A percentile compares a stretch with the other conserved stretches of the same genome.
Conservation (phyloP, 2,113 vertebrate species). For the Etheostoma cragini region DNA sequence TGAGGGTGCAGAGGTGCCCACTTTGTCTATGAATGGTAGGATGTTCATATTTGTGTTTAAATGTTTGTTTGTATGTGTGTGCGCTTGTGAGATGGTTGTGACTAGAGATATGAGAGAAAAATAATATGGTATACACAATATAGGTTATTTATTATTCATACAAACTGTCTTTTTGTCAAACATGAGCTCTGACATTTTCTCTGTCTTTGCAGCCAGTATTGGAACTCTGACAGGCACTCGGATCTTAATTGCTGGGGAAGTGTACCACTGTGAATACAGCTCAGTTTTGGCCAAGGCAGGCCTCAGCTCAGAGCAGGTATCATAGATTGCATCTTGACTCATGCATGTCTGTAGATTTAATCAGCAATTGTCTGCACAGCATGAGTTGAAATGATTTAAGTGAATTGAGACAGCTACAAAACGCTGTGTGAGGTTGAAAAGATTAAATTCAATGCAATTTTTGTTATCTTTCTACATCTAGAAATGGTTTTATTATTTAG, state of each 20-base stretch:
- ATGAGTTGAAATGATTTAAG: not conserved
- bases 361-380: not conserved
- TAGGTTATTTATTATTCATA: not conserved
- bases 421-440: not conserved
- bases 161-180: not conserved
- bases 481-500: constrained; percentile 77
- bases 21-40: not conserved
- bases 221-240: constrained; percentile 28
- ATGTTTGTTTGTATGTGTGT: not conserved
- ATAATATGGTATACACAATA: not conserved
- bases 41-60: not conserved
- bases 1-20: not conserved
- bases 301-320: constrained; percentile 54
- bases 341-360: not conserved
- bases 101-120: not conserved
- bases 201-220: constrained; percentile 63
- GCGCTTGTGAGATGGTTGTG: not conserved
- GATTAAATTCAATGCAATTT: not conserved
- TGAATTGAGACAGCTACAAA: not conserved
- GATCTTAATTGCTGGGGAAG: rapidly evolving
- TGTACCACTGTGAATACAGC: constrained; percentile 51
- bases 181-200: constrained; percentile 3
- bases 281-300: constrained; percentile 31
- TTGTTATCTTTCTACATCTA: constrained; percentile 56
- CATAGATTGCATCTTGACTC: not conserved